Evolutionary conservation across 2,888 invertebrate species (phyloP).

Genomic region (Megaustenia siamemsis): DNA sequence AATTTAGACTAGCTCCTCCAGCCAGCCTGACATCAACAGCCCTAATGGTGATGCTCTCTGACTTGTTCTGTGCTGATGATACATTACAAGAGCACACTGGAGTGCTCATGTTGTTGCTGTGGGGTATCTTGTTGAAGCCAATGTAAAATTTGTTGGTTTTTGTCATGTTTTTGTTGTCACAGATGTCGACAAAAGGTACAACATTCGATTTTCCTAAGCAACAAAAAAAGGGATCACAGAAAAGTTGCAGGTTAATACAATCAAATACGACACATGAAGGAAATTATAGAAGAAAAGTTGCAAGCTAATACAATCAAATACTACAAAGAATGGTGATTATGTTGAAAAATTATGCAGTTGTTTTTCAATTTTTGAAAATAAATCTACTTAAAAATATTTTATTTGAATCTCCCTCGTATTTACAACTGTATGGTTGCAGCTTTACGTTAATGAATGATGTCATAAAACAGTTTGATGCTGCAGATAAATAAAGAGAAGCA

Average conservation of each 20-base stretch:
- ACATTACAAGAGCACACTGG: constrained; percentile 1
- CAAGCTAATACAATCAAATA: background rate
- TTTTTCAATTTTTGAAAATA: too few species aligned
- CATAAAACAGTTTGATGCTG: too few species aligned
- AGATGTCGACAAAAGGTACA: background rate
- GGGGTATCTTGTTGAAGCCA: background rate
- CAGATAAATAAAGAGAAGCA: too few species aligned
- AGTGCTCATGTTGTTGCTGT: background rate
- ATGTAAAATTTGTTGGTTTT: background rate
- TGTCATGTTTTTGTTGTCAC: background rate
- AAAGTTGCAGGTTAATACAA: too few species aligned
- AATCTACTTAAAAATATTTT: too few species aligned
- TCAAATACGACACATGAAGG: background rate
- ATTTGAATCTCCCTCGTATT: too few species aligned
- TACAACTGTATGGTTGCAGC: too few species aligned
- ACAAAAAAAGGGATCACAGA: too few species aligned
- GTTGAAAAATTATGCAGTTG: too few species aligned
- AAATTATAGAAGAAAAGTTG: background rate
- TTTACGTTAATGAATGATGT: too few species aligned
- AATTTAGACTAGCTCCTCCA: background rate
- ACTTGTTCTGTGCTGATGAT: background rate
- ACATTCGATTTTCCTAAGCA: background rate
- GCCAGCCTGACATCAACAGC: constrained; percentile 14
- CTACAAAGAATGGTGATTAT: too few species aligned
- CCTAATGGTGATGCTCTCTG: background rate